Conservation (phyloP, 2,113 vertebrate species). For the Gadus macrocephalus region DNA sequence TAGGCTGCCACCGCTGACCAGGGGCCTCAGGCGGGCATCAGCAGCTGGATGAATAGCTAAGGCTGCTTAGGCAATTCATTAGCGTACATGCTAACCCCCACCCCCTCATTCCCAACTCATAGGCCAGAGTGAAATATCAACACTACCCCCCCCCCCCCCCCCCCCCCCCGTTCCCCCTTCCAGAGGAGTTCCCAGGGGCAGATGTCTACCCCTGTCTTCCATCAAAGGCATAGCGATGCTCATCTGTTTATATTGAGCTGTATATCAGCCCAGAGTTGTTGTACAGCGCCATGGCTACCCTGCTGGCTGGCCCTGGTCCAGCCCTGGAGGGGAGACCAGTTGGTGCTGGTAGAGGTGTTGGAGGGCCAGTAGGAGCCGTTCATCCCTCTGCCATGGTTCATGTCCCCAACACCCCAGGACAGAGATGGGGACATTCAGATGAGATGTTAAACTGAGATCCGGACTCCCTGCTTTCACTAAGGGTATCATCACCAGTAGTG, state of each 20-base stretch:
- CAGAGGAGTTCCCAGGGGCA: slow-evolving; percentile 58
- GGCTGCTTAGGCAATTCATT: slow-evolving; percentile 12
- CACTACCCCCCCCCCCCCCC: slow-evolving; percentile 20
- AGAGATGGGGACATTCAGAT: no score
- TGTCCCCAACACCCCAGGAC: no score
- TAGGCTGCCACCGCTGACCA: slow-evolving; percentile 60
- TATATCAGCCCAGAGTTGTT: no score
- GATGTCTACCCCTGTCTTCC: slow-evolving; percentile 68
- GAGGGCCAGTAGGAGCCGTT: no score
- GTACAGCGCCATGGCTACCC: no score
- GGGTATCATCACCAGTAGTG: slow-evolving; percentile 15
- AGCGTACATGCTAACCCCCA: slow-evolving; percentile 40
- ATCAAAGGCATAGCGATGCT: slow-evolving; percentile 56
- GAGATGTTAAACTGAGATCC: no score
- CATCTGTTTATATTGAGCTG: slow-evolving; percentile 42
- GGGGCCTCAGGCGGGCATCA: background rate
- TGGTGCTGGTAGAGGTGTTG: no score
- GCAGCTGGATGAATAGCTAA: no score
- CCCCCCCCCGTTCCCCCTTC: slow-evolving; percentile 20
- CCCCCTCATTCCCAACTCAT: slow-evolving; percentile 25
- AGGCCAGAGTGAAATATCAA: slow-evolving; percentile 47
- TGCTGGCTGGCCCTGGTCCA: no score
- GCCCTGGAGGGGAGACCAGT: no score
- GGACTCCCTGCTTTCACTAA: background rate
- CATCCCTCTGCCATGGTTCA: no score